Conservation (phyloP, 1,140 invertebrate species). For the Macrotrachela quadricornifera region DNA sequence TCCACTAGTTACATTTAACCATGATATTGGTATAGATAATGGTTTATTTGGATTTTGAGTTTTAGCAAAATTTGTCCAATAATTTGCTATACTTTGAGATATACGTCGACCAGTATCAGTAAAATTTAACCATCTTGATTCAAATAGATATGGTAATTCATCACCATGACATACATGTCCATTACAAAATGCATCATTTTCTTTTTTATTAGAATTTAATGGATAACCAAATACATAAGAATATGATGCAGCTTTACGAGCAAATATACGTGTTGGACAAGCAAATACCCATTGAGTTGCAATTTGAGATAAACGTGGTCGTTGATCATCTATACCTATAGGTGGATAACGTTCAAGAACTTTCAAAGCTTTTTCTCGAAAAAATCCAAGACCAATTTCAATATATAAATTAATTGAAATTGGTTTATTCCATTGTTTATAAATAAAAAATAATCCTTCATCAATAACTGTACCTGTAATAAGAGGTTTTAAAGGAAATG, state of each 20-base stretch:
- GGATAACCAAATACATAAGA: conserved; percentile 6
- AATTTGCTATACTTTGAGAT: conserved; percentile 12
- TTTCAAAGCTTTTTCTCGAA: conserved; percentile 1
- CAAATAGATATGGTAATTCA: conserved; percentile 7
- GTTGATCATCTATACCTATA: no score
- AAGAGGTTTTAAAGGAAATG: no score
- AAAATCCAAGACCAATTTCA: background rate
- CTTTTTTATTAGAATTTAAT: conserved; percentile 1
- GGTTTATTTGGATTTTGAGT: background rate
- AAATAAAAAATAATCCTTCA: conserved; percentile 6
- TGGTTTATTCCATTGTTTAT: background rate
- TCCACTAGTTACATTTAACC: no score
- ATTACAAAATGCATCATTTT: conserved; percentile 7
- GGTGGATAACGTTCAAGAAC: conserved; percentile 5
- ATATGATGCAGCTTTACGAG: no score
- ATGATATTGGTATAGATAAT: background rate
- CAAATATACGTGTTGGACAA: no score
- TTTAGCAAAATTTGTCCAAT: conserved; percentile 22
- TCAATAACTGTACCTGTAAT: conserved; percentile 4
- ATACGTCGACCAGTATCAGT: conserved; percentile 11
- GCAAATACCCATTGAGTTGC: conserved; percentile 7
- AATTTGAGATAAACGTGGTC: background rate
- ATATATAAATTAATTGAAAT: background rate
- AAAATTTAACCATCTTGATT: background rate
- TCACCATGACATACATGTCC: conserved; percentile 4